Base-by-base conservation (phyloP, 2,113 vertebrate genomes). In the Nibea albiflora region DNA sequence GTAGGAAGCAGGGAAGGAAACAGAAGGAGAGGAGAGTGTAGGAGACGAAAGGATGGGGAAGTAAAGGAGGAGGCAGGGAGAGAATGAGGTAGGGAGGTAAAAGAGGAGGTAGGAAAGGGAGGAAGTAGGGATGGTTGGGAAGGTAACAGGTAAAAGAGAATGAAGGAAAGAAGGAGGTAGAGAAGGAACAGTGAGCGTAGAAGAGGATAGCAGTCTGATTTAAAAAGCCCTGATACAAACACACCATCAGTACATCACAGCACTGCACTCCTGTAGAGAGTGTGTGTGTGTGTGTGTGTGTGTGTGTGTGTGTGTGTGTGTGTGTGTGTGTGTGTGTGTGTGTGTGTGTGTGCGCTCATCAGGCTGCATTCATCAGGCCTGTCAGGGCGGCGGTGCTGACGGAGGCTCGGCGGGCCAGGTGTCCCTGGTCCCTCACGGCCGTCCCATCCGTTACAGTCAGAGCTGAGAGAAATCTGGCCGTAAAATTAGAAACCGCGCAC, bases 291-390 rank as follows among this genome's bases (percentile, higher is more conserved):
- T 39, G 35, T 8, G 84, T 35, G 7, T 39, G 35, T 35, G 6
- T 35, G 35, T 35, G 35, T 39, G 35, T 39, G 35, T 39, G 35
- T 8, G 84, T n/a, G n/a, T n/a, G n/a, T n/a, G n/a, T n/a, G n/a
- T n/a, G n/a, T n/a, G n/a, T n/a, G n/a, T n/a, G n/a, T 31, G 35
- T 35, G 35, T 35, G 35, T 35, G 7, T 39, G 35, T 35, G 6
- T 35, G 35, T 35, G 35, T 39, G 35, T 39, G 35, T 39, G 35
- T 8, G 84, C 39, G 5, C 69, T 87, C 80, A 78, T 81, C 61
- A 56, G 81, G 60, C 73, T 12, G 73, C 90, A 91, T 90, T 87
- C 86, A 86, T 90, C 90, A 89, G 81, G 5, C 58, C 83, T 83
- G 87, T 89, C 85, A 74, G 73, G 81, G 26, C 66, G 0, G 31